A percentile compares a stretch with the other conserved stretches of the same genome.
phyloP scores from a whole-genome alignment of 23 tunicate species.

The Halocynthia roretzi region DNA sequence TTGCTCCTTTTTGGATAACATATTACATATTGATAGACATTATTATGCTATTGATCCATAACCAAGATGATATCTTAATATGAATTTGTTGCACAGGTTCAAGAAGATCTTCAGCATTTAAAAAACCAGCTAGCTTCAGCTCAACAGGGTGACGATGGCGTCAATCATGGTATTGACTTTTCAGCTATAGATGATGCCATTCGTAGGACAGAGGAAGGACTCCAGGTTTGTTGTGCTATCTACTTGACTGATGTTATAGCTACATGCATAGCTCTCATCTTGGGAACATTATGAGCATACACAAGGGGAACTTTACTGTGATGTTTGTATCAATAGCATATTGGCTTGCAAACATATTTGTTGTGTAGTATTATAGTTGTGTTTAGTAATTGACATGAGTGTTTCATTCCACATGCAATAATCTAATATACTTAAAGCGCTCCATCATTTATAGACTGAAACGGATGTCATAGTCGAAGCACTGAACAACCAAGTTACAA shows the following conservation, averaged over 20 bases:
- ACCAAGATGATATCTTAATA: not conserved
- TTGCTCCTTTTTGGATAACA: too few species aligned
- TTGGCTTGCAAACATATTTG: too few species aligned
- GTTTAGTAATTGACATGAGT: not conserved
- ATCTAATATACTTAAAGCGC: not conserved
- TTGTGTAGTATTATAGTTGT: too few species aligned
- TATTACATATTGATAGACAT: not conserved
- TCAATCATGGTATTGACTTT: constrained; percentile 46
- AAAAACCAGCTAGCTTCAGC: constrained; percentile 53
- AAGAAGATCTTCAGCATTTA: constrained; percentile 65
- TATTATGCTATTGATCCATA: not conserved
- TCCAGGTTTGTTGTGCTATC: constrained; percentile 42
- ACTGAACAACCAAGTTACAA: constrained; percentile 71
- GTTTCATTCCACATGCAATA: too few species aligned
- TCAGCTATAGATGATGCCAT: constrained; percentile 67
- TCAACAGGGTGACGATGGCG: constrained; percentile 14
- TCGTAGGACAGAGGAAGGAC: constrained; percentile 63
- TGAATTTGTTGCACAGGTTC: constrained; percentile 46
- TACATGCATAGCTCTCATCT: not conserved
- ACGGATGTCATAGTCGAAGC: constrained; percentile 63
- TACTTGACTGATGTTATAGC: not conserved
- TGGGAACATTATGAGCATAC: not conserved
- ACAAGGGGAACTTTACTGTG: not conserved
- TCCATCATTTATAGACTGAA: constrained; percentile 44
- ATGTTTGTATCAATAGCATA: not conserved